phyloP scores from a whole-genome alignment of 1,140 invertebrate genomes.

The Asobara japonica region DNA sequence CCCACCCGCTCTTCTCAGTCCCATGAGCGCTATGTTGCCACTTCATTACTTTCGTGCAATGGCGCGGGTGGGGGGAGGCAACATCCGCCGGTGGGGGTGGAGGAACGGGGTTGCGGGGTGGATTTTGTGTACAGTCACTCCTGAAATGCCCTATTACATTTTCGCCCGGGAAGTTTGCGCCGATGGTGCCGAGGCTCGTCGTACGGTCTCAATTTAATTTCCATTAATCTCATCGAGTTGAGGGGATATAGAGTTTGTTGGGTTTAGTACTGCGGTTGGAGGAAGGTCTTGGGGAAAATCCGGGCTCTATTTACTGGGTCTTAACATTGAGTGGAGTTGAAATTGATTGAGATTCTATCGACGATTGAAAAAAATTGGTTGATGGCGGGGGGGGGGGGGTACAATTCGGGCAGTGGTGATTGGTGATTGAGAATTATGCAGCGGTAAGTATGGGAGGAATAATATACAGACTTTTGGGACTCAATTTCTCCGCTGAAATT shows the following conservation, averaged over 20 bases:
- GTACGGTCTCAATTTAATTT: slow-evolving; percentile 41
- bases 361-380: not conserved
- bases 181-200: slow-evolving; percentile 24
- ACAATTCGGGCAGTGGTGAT: too few relatives aligned
- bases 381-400: too few relatives aligned
- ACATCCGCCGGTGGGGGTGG: slow-evolving; percentile 11
- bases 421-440: too few relatives aligned
- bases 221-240: slow-evolving; percentile 41
- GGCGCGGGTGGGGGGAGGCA: slow-evolving; percentile 28
- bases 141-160: slow-evolving; percentile 17
- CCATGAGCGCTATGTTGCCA: slow-evolving; percentile 55
- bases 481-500: too few relatives aligned
- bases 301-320: slow-evolving; percentile 28
- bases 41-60: slow-evolving; percentile 53
- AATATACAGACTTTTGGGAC: too few relatives aligned
- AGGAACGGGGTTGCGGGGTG: slow-evolving; percentile 1
- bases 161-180: not conserved
- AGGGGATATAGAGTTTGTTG: slow-evolving; percentile 31
- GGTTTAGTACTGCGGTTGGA: slow-evolving; percentile 22
- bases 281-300: not conserved
- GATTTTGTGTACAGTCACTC: slow-evolving; percentile 20
- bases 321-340: not conserved
- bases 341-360: not conserved
- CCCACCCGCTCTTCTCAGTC: slow-evolving; percentile 49
- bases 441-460: too few relatives aligned